phyloP scores from a whole-genome alignment of 1,140 invertebrate genomes.

The Cherax destructor region DNA sequence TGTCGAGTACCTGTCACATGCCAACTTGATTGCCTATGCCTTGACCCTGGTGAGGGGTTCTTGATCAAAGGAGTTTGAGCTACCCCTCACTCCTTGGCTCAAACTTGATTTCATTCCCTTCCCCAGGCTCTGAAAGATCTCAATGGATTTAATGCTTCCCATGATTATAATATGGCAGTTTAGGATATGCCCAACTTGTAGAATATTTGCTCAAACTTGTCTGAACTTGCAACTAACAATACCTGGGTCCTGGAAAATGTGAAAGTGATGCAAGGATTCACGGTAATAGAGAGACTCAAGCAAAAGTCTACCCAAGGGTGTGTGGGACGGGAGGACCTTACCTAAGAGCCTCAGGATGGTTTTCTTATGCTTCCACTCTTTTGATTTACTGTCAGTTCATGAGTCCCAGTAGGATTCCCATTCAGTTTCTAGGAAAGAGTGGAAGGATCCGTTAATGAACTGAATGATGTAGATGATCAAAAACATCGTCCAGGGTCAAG shows the following conservation, averaged over 20 bases:
- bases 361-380: slow-evolving; percentile 52
- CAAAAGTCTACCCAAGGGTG: background rate
- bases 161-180: no score
- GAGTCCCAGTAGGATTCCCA: slow-evolving; percentile 73
- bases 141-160: no score
- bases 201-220: background rate
- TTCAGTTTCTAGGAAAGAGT: slow-evolving; percentile 72
- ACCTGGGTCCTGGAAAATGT: background rate
- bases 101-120: no score
- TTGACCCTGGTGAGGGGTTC: no score
- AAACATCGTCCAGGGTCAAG: slow-evolving; percentile 5
- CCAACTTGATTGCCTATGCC: no score
- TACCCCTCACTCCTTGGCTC: no score
- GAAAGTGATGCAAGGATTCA: slow-evolving; percentile 9
- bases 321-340: slow-evolving; percentile 12
- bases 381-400: slow-evolving; percentile 59
- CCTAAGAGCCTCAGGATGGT: slow-evolving; percentile 28
- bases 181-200: background rate
- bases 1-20: no score
- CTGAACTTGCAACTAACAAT: background rate
- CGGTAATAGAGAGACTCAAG: background rate
- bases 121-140: no score
- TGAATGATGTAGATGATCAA: slow-evolving; percentile 1
- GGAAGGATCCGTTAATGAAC: slow-evolving; percentile 49
- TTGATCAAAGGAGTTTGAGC: no score